A percentile compares a stretch with the other conserved stretches of the same genome.
Evolutionary conservation across 2,888 invertebrate species (phyloP).

Genomic region (Acleris cristana): DNA sequence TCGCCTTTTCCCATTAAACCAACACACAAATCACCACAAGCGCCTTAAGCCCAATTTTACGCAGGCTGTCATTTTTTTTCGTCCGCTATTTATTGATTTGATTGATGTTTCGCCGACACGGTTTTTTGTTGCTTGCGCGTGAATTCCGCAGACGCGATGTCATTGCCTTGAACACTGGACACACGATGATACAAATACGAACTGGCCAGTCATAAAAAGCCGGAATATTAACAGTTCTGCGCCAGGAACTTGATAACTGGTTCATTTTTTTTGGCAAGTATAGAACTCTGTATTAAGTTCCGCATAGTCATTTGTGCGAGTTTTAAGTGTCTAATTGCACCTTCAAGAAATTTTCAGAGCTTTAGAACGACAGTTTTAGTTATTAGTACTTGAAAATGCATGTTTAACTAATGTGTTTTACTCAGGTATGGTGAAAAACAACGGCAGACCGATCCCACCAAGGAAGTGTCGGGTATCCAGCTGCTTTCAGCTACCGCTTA

Average conservation of each 20-base stretch:
- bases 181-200: background rate
- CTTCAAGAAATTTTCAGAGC: too few relatives aligned
- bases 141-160: slow-evolving; percentile 40
- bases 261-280: too few relatives aligned
- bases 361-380: too few relatives aligned
- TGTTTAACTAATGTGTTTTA: background rate
- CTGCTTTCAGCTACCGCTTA: slow-evolving; percentile 94
- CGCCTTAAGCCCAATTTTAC: slow-evolving; percentile 38
- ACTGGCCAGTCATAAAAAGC: slow-evolving; percentile 3
- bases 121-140: slow-evolving; percentile 43
- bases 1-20: too few relatives aligned
- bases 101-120: slow-evolving; percentile 41
- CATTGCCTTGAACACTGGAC: slow-evolving; percentile 39
- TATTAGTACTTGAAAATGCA: too few relatives aligned
- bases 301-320: too few relatives aligned
- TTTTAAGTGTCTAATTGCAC: too few relatives aligned
- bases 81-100: slow-evolving; percentile 42
- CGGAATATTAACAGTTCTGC: background rate
- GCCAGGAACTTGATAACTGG: too few relatives aligned
- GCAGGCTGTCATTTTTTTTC: slow-evolving; percentile 43
- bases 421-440: slow-evolving; percentile 94
- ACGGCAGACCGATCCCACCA: slow-evolving; percentile 88
- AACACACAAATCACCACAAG: background rate
- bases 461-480: slow-evolving; percentile 90
- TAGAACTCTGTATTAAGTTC: too few relatives aligned